Base-by-base conservation (phyloP, 2,888 invertebrate genomes). In the Strigamia transsilvanica region DNA sequence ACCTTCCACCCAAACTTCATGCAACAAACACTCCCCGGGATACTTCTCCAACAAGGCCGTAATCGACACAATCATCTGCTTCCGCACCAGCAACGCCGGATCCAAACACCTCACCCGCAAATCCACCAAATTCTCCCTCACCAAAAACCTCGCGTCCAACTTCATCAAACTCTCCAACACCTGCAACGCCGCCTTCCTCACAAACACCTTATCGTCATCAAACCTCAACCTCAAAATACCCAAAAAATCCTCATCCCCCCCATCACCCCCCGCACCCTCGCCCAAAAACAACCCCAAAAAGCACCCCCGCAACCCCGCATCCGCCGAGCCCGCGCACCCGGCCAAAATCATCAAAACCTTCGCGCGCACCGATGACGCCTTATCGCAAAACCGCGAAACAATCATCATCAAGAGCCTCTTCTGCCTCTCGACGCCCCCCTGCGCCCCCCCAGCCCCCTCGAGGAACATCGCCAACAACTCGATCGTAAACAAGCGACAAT, bases 321-420 rank as follows among this genome's bases (percentile, higher is more conserved):
- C 79, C 0, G 83, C 84, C 21, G 87, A 87, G 12, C 85, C 84
- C 9, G 87, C 85, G 34, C 91, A 89, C 79, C 91, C 90, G 0
- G 91, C 88, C 80, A 93, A 88, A 13, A 91, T 88, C 4, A 88
- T 86, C 84, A 93, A 89, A 3, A 93, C 92, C 86, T 92, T 91
- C 78, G 91, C 90, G 78, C 93, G 89, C 61, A 93, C 90, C 84
- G 90, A 88, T 84, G 91, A 90, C 2, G 92, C 91, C 7, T 87
- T 87, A 87, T 93, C 92, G 82, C 88, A 85, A 82, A 90, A 90
- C 61, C 91, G 89, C 77, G 90, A 89, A 84, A 90, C 88, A 80
- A 91, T 88, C 6, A 90, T 90, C 18, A 89, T 89, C 83, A 92
- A 85, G 10, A 91, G 84, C 56, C 87, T 85, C 82, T 84, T 84